Evolutionary conservation across 2,797 vertebrate genomes (phyloP), one percentile per base, ranked within the genome.

Genomic region (Falco cherrug): DNA sequence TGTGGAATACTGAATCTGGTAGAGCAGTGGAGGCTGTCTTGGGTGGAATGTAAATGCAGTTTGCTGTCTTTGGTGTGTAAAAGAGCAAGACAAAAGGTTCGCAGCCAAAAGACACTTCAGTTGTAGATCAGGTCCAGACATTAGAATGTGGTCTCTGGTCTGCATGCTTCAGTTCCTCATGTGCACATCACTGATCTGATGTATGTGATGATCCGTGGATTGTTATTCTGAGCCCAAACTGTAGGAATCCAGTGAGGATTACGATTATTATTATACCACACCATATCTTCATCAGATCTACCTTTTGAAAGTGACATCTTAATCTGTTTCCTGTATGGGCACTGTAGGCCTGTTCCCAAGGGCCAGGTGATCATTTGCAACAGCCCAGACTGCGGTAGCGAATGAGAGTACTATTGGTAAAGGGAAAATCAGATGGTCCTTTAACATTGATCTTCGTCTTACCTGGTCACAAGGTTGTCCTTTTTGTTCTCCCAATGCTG

Each of bases 1-100:
- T 89, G 78, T 94, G 71, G 88, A 89, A 80, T 91, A 74, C 64
- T 87, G 78, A 92, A 76, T 70, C 5, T 56, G 71, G 60, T 53
- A 48, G 57, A 89, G 82, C 45, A 71, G 45, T 47, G 56, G 60
- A 91, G 37, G 24, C 86, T 82, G 64, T 53, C 76, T 82, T 86
- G 3, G 0, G 75, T 79, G 51, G 84, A 93, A 68, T 13, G 53
- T 68, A 90, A 85, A 47, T 65, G 43, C 21, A 53, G 48, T 25
- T 90, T 78, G 25, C 31, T 79, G 1, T 85, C 61, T 70, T 68
- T 74, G 45, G 6, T 51, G 33, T 84, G 39, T 74, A 43, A 74
- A 93, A 95, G 77, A 61, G 11, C n/a, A 50, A n/a, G 50, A 61
- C 24, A 45, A 4, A 92, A 79, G 56, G 43, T 68, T 57, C 24